Percentiles rank a stretch among this genome's conserved stretches.
Conservation (phyloP, 1,140 invertebrate species). For the Frieseomelitta varia region DNA sequence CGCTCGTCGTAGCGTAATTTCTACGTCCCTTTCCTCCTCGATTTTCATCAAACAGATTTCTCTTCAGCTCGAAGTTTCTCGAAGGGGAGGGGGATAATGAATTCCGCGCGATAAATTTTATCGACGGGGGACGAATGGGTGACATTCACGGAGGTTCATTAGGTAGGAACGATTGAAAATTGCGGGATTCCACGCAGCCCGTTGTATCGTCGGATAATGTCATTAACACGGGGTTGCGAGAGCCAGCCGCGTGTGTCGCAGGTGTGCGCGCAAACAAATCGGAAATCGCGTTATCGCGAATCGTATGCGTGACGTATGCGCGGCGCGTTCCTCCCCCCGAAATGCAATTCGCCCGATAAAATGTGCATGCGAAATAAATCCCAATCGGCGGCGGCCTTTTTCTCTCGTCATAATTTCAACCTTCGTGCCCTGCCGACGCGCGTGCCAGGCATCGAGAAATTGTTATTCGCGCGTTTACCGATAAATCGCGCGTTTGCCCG, state of each 20-base stretch:
- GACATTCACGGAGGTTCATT: neutral
- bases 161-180: constrained; percentile 6
- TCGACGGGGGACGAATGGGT: neutral
- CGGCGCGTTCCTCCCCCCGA: neutral
- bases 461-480: neutral
- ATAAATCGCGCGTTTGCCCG: neutral
- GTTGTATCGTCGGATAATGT: constrained; percentile 14
- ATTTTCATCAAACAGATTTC: neutral
- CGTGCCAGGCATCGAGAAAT: neutral
- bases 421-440: neutral
- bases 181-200: neutral
- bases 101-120: neutral
- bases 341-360: constrained; percentile 32
- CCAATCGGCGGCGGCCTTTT: neutral
- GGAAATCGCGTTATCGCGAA: constrained; percentile 21
- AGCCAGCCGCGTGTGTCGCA: neutral
- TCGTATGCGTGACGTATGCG: constrained; percentile 16
- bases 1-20: no score
- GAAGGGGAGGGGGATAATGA: no score
- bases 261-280: constrained; percentile 26
- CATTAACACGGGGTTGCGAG: constrained; percentile 7
- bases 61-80: neutral
- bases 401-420: constrained; percentile 12
- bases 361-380: constrained; percentile 23
- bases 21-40: neutral